Percentiles rank a stretch among this genome's conserved stretches.
Evolutionary conservation across 2,113 vertebrate species (phyloP).

Genomic region (Crypturellus undulatus): DNA sequence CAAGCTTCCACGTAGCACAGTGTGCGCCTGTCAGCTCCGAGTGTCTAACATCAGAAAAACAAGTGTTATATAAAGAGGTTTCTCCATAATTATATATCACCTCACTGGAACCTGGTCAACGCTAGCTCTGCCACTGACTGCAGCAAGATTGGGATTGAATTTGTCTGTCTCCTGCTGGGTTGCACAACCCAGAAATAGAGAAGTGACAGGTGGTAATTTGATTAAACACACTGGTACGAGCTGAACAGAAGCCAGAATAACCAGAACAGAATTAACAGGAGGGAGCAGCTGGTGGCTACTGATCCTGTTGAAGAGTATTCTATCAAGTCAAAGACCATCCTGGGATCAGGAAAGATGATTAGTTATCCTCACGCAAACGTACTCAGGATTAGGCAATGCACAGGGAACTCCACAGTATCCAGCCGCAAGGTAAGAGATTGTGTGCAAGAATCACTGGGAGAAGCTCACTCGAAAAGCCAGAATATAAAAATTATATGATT

Average conservation of each 20-base stretch:
- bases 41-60: neutral
- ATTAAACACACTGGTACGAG: neutral
- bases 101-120: rapidly evolving
- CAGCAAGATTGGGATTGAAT: neutral
- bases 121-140: neutral
- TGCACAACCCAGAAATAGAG: neutral
- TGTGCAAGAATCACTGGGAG: neutral
- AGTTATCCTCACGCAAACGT: neutral
- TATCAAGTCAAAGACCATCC: slow-evolving; percentile 19
- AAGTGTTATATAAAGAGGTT: neutral
- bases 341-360: neutral
- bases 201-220: slow-evolving; percentile 1
- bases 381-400: neutral
- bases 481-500: neutral
- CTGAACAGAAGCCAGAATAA: slow-evolving; percentile 12
- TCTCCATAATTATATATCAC: neutral
- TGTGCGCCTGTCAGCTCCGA: neutral
- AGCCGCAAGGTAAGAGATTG: neutral
- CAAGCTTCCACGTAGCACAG: neutral
- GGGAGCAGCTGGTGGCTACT: slow-evolving; percentile 12
- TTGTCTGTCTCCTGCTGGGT: neutral
- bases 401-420: neutral
- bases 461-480: neutral
- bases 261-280: slow-evolving; percentile 13
- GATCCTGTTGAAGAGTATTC: neutral